phyloP scores from a whole-genome alignment of 2,113 vertebrate species.

The Engraulis encrasicolus region DNA sequence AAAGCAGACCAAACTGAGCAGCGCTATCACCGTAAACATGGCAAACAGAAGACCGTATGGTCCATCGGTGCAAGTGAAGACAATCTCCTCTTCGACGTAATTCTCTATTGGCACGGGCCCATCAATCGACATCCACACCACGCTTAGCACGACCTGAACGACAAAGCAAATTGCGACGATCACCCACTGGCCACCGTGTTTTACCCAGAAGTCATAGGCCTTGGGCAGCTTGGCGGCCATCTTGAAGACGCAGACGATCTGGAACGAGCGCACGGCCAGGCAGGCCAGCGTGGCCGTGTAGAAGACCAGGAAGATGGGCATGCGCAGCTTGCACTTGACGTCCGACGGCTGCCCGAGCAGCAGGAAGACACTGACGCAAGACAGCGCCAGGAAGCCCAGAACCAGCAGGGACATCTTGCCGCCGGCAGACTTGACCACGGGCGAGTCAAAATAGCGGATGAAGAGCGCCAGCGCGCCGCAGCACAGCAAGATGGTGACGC shows the following conservation, averaged over 20 bases:
- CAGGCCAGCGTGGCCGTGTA: conserved; percentile 71
- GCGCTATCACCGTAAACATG: neutral
- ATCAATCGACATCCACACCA: conserved; percentile 30
- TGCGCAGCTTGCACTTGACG: conserved; percentile 55
- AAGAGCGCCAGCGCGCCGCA: conserved; percentile 61
- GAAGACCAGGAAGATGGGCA: conserved; percentile 57
- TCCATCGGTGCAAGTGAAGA: conserved; percentile 59
- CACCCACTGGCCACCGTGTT: conserved; percentile 56
- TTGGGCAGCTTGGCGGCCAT: conserved; percentile 64
- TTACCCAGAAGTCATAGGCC: conserved; percentile 67
- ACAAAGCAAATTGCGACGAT: conserved; percentile 52
- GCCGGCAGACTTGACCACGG: conserved; percentile 72
- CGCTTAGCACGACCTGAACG: conserved; percentile 56
- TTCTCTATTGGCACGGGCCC: conserved; percentile 50
- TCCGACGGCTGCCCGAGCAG: conserved; percentile 64
- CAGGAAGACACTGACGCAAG: conserved; percentile 64
- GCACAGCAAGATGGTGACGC: conserved; percentile 58
- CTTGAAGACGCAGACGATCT: conserved; percentile 78
- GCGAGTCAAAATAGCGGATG: conserved; percentile 55
- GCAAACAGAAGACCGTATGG: neutral
- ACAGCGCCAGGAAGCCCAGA: conserved; percentile 64
- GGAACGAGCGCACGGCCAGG: conserved; percentile 71
- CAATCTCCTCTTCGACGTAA: conserved; percentile 40
- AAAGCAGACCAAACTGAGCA: conserved; percentile 69
- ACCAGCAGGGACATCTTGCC: conserved; percentile 73